Conservation (phyloP, 2,888 invertebrate species). For the Dioctria rufipes region DNA sequence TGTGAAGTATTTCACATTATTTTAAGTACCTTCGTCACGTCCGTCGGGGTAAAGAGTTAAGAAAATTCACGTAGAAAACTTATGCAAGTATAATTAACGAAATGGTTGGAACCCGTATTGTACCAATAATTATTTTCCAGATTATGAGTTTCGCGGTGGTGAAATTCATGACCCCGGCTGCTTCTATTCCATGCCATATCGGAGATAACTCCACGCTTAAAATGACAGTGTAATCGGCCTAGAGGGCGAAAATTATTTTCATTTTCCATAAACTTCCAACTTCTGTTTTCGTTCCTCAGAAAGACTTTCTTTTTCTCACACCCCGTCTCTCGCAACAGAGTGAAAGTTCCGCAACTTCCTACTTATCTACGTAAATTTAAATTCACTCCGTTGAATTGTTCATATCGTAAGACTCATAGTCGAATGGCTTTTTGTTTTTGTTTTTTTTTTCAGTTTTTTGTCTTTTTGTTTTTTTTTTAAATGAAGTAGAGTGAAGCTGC, state of each 20-base stretch:
- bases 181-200: neutral
- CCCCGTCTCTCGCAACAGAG: neutral
- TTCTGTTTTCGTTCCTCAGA: conserved; percentile 35
- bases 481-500: neutral
- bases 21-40: no score
- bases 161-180: conserved; percentile 2
- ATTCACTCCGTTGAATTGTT: conserved; percentile 35
- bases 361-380: conserved; percentile 43
- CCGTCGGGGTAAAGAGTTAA: no score
- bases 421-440: conserved; percentile 36
- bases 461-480: no score
- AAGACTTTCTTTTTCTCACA: neutral
- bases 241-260: conserved; percentile 39
- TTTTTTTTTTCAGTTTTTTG: no score
- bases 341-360: neutral
- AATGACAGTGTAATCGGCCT: conserved; percentile 43
- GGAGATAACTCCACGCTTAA: conserved; percentile 6
- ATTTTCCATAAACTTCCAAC: conserved; percentile 21
- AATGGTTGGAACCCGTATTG: neutral
- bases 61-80: no score
- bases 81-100: neutral
- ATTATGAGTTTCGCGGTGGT: conserved; percentile 4
- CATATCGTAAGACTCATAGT: conserved; percentile 41
- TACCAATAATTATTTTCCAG: neutral
- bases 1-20: no score